A percentile compares a stretch with the other conserved stretches of the same genome.
These are phyloP conservation scores for Calosoma granatense DNA, from an alignment of 1,140 invertebrate genomes.

Conservation along the genomic window DNA sequence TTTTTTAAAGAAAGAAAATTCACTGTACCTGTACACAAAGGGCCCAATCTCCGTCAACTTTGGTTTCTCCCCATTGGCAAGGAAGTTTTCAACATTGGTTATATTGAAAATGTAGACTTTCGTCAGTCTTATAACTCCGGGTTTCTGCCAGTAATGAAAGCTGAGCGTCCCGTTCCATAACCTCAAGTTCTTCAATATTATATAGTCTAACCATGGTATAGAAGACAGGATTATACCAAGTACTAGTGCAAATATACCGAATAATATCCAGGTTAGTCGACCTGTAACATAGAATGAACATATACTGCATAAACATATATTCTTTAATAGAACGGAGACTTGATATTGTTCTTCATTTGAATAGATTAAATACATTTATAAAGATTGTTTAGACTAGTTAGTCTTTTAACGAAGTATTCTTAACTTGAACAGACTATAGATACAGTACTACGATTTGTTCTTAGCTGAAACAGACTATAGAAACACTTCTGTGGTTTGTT, in stretches of 20 bases:
- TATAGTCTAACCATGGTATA: constrained; percentile 75
- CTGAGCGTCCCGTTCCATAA: constrained; percentile 74
- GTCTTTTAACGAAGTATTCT: too few relatives aligned
- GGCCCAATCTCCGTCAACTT: constrained; percentile 72
- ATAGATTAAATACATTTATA: too few relatives aligned
- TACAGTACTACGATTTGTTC: too few relatives aligned
- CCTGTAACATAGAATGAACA: constrained; percentile 48
- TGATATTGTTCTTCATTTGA: too few relatives aligned
- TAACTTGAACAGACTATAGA: too few relatives aligned
- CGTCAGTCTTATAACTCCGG: constrained; percentile 76
- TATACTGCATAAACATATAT: too few relatives aligned
- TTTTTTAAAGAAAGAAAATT: too few relatives aligned
- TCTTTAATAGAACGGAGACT: too few relatives aligned
- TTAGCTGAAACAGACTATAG: too few relatives aligned
- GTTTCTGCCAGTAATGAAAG: constrained; percentile 86
- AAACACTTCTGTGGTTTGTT: too few relatives aligned
- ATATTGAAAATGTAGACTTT: constrained; percentile 87
- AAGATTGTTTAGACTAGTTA: too few relatives aligned
- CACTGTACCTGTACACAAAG: constrained; percentile 69
- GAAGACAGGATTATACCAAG: constrained; percentile 70
- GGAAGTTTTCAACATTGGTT: constrained; percentile 72
- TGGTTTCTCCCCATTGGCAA: constrained; percentile 67
- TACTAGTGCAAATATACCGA: constrained; percentile 65
- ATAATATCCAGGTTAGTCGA: constrained; percentile 62
- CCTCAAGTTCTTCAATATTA: constrained; percentile 73